Base-by-base conservation (phyloP, 35 echinoderm and acorn worm species). In the Apostichopus californicus region DNA sequence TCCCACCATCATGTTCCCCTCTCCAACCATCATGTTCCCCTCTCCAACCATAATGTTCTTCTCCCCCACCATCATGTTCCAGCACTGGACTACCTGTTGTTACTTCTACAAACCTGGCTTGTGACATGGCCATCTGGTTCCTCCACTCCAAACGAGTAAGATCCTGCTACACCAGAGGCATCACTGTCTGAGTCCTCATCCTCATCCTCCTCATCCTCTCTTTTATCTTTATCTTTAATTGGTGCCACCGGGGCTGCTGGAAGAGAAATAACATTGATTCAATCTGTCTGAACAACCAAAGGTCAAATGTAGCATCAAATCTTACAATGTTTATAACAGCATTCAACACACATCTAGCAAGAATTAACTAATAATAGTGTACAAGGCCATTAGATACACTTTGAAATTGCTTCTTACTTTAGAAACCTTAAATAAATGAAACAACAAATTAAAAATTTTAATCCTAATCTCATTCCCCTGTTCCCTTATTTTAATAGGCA, bases 181-280 rank as follows among this genome's bases (percentile, higher is more conserved):
- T 89, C 86, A 17, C 86, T 89, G 68, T 89, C 63, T 3, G 86
- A 89, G 23, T 89, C 86, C n/a, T 75, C 63, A 54, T 9, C 63
- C 86, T 65, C 15, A 22, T 59, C 34, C 34, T 87, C 21, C 26
- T 28, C 26, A 28, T 28, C 26, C 26, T 28, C 17, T 18, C 64
- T 89, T 60, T 58, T 72, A 24, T 23, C 68, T 24, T 72, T 55
- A 60, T n/a, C 54, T 20, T 85, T 85, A 15, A 85, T 85, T n/a
- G 81, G 81, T 22, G 81, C 81, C 54, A 85, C 81, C 17, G 81
- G 81, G 21, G 81, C 81, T 85, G 15, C 5, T 56, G 14, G 71
- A n/a, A 75, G 71, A 75, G 71, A 75, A 24, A 20, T 75, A 20
- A 75, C 6, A 1, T 75, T 22, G 20, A 75, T 75, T 13, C 5